Percentiles rank a stretch among this genome's conserved stretches.
Evolutionary conservation across 1,140 invertebrate species (phyloP).

Genomic region (Hyposmocoma kahamanoa): DNA sequence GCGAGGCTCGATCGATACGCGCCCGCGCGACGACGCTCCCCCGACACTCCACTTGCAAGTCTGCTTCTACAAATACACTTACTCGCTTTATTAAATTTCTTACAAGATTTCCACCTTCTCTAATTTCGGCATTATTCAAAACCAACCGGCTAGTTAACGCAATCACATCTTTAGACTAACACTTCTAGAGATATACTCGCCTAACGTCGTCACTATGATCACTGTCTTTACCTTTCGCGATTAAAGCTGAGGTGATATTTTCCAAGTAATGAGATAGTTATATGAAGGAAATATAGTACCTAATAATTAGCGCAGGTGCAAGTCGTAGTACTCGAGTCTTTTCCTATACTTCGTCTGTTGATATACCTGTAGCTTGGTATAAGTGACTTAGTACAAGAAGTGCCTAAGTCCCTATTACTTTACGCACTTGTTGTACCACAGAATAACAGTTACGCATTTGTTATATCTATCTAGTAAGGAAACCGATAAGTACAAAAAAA

Average conservation of each 20-base stretch:
- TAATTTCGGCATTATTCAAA: too few species aligned
- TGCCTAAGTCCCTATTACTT: too few species aligned
- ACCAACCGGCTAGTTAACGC: background rate
- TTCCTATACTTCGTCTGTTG: too few species aligned
- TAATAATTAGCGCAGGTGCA: background rate
- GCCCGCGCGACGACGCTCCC: conserved; percentile 34
- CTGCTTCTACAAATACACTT: conserved; percentile 40
- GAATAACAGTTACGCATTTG: too few species aligned
- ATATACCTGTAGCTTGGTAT: too few species aligned
- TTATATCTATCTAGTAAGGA: too few species aligned
- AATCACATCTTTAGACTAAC: background rate
- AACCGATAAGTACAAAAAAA: too few species aligned
- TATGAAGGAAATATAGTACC: too few species aligned
- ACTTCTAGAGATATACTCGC: background rate
- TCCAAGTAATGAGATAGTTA: too few species aligned
- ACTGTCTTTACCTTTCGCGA: conserved; percentile 6
- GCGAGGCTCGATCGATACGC: conserved; percentile 61
- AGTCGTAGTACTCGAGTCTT: too few species aligned
- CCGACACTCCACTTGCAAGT: conserved; percentile 40
- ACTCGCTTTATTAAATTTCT: conserved; percentile 34
- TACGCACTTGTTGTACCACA: too few species aligned
- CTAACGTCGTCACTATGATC: conserved; percentile 3
- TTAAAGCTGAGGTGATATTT: conserved; percentile 17
- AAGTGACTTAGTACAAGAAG: too few species aligned
- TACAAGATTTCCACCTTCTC: conserved; percentile 11